A percentile compares a stretch with the other conserved stretches of the same genome.
Conservation (phyloP, 2,113 vertebrate species). For the Sinocyclocheilus anophthalmus region DNA sequence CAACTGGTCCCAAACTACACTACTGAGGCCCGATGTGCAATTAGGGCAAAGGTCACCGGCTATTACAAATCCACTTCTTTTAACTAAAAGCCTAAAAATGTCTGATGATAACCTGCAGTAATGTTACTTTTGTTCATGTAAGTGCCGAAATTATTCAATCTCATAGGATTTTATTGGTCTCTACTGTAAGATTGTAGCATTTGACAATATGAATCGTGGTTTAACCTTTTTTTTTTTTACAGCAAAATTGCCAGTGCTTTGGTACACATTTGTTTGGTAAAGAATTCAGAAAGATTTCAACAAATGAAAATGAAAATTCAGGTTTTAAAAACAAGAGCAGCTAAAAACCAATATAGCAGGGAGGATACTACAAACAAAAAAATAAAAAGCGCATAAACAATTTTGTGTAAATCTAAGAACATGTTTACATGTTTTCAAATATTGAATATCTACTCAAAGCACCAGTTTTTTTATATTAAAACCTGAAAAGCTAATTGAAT, state of each 20-base stretch:
- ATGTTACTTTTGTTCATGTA: not conserved
- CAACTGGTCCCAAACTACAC: conserved; percentile 47
- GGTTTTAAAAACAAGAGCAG: conserved; percentile 24
- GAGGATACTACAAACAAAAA: conserved; percentile 31
- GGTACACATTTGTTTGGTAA: conserved; percentile 64
- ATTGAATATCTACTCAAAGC: conserved; percentile 14
- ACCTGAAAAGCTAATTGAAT: conserved; percentile 10
- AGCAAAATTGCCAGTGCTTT: conserved; percentile 62
- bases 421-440: not conserved
- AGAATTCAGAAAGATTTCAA: conserved; percentile 33
- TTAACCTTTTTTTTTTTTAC: not conserved
- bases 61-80: not conserved
- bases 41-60: not conserved
- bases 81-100: not conserved
- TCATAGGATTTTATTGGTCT: not conserved
- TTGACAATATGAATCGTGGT: not conserved
- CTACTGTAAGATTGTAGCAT: conserved; percentile 4
- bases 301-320: not conserved
- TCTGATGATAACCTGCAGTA: not conserved
- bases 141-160: not conserved
- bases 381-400: not conserved
- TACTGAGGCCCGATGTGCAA: not conserved
- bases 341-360: conserved; percentile 49
- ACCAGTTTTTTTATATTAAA: conserved; percentile 8
- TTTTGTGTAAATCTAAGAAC: not conserved